These are phyloP conservation scores for Grallaria varia DNA, from an alignment of 2,113 vertebrate genomes.

Conservation along the genomic window DNA sequence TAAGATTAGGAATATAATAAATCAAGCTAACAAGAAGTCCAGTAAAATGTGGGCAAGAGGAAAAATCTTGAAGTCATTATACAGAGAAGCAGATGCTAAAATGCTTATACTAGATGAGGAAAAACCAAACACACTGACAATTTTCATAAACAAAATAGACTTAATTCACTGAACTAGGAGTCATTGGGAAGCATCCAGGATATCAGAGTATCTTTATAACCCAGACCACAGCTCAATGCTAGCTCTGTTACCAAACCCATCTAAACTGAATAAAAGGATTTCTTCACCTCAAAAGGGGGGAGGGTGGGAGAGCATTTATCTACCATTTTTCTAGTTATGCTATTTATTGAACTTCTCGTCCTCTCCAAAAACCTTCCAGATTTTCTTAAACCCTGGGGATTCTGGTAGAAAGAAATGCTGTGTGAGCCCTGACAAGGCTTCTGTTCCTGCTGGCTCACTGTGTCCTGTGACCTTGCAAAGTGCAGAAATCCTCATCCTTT, in stretches of 20 bases:
- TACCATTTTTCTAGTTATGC: not conserved
- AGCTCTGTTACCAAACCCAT: not conserved
- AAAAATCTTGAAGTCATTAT: not conserved
- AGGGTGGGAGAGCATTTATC: not conserved
- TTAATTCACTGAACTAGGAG: not conserved
- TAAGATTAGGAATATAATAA: not conserved
- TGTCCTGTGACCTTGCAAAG: not conserved
- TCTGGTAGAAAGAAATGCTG: not conserved
- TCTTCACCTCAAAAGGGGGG: not conserved
- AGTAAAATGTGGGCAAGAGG: not conserved
- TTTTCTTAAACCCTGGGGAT: not conserved
- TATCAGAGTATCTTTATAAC: not conserved
- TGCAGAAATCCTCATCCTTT: not conserved
- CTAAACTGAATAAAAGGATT: not conserved
- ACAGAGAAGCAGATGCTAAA: not conserved
- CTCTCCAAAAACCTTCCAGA: not conserved
- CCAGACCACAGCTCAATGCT: not conserved
- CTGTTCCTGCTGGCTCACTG: not conserved
- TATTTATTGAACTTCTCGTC: not conserved
- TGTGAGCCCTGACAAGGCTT: not conserved
- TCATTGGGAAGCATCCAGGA: not conserved
- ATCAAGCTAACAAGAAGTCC: not conserved
- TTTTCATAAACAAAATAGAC: not conserved
- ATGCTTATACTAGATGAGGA: not conserved
- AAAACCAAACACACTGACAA: not conserved